These are phyloP conservation scores for Sakesphorus luctuosus DNA, from an alignment of 2,113 vertebrate species.

Conservation along the genomic window DNA sequence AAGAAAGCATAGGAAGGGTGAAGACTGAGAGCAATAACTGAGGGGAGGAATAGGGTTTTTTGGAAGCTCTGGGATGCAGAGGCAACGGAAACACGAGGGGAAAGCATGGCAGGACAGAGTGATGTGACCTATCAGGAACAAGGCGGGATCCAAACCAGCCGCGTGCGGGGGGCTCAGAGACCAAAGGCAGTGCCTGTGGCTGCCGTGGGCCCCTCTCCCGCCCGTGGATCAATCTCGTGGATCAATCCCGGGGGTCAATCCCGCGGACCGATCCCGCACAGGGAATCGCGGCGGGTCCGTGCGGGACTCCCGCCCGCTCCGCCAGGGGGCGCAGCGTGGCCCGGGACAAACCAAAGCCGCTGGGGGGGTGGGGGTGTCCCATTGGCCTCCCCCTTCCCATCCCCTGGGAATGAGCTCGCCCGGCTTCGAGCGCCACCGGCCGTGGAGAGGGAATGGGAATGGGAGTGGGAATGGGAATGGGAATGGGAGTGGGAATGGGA, in stretches of 20 bases:
- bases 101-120: neutral
- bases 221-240: neutral
- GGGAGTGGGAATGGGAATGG: neutral
- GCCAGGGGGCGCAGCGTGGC: neutral
- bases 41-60: neutral
- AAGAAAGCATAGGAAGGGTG: neutral
- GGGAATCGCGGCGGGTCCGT: too few species aligned
- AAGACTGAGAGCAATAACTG: neutral
- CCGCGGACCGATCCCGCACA: too few species aligned
- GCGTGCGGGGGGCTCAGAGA: fast-evolving
- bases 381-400: too few species aligned
- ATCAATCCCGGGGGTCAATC: too few species aligned
- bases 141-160: too few species aligned
- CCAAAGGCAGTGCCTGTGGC: fast-evolving
- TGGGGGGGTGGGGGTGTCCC: fast-evolving
- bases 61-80: neutral
- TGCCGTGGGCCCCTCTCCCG: neutral
- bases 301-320: neutral
- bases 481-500: neutral
- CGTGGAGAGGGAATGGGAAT: neutral
- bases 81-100: fast-evolving
- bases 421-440: neutral
- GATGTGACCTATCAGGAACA: too few species aligned
- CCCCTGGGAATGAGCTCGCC: neutral
- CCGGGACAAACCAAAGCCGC: neutral